phyloP scores from a whole-genome alignment of 2,888 invertebrate species.

The Epistrophe eligans region DNA sequence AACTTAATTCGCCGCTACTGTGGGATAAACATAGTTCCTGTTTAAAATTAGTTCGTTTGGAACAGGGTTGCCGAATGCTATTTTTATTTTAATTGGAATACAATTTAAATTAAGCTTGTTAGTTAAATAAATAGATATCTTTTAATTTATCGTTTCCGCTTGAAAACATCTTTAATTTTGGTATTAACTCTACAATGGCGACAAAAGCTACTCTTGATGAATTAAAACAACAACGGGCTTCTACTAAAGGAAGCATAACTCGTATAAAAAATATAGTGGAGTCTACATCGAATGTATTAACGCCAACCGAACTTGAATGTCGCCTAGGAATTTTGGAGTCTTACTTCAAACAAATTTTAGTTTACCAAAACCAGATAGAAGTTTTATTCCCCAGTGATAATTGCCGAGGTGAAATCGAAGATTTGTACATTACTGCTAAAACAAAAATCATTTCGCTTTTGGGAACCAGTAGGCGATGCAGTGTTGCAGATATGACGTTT shows the following conservation, averaged over 20 bases:
- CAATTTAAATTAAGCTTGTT: background rate
- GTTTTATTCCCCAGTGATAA: background rate
- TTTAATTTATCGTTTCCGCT: background rate
- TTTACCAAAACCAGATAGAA: background rate
- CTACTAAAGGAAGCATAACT: too few species aligned
- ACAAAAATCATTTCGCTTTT: background rate
- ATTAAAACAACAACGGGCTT: background rate
- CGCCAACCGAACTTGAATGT: background rate
- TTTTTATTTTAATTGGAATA: background rate
- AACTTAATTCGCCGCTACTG: too few species aligned
- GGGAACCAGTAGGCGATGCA: background rate
- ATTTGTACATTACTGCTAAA: background rate
- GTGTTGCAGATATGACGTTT: slow-evolving; percentile 1
- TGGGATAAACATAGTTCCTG: too few species aligned
- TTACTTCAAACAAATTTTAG: background rate
- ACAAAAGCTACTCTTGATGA: background rate
- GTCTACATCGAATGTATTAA: background rate
- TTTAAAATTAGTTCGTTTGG: too few species aligned
- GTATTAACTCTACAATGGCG: background rate
- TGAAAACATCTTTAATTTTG: background rate
- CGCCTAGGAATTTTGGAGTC: too few species aligned
- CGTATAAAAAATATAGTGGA: background rate
- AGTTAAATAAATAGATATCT: background rate
- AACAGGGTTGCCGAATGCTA: too few species aligned
- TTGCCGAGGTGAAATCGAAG: background rate